Conservation (phyloP, 2,797 vertebrate genomes). For the Acestrorhynchus altus region DNA sequence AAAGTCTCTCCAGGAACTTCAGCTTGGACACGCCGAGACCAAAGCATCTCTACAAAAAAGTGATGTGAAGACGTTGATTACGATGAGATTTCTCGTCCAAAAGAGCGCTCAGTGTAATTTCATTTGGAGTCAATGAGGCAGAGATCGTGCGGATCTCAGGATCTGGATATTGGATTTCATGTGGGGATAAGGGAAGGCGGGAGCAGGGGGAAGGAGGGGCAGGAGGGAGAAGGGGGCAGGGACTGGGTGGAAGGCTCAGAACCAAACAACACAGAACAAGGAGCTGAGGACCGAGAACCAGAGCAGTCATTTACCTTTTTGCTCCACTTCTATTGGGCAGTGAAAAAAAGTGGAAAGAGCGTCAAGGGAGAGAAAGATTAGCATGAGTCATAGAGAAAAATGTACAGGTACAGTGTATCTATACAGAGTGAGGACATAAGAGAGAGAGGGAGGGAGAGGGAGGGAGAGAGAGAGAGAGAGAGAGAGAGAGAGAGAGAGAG, state of each 20-base stretch:
- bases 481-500: slow-evolving; percentile 74
- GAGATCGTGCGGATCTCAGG: slow-evolving; percentile 44
- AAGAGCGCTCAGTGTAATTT: slow-evolving; percentile 37
- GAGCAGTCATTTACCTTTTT: slow-evolving; percentile 99
- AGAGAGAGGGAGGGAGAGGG: too few relatives aligned
- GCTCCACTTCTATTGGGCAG: slow-evolving; percentile 99
- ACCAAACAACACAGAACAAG: slow-evolving; percentile 97
- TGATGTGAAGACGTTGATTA: slow-evolving; percentile 28
- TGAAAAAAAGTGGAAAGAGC: slow-evolving; percentile 89
- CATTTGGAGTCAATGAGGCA: slow-evolving; percentile 36
- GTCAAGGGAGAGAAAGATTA: slow-evolving; percentile 99
- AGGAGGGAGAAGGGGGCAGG: slow-evolving; percentile 76
- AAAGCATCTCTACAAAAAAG: slow-evolving; percentile 28
- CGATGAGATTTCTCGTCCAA: slow-evolving; percentile 33
- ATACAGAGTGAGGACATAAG: too few relatives aligned
- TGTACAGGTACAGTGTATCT: slow-evolving; percentile 71
- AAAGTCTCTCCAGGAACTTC: slow-evolving; percentile 46
- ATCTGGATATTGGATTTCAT: slow-evolving; percentile 37
- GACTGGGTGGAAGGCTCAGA: slow-evolving; percentile 80
- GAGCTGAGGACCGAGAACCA: slow-evolving; percentile 88
- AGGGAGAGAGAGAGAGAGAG: slow-evolving; percentile 78
- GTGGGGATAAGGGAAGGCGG: slow-evolving; percentile 68
- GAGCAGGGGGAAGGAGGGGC: slow-evolving; percentile 70
- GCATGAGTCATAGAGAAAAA: slow-evolving; percentile 86
- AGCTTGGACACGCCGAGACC: slow-evolving; percentile 37